Conservation (phyloP, 2,888 invertebrate species). For the Brachypterus glaber region DNA sequence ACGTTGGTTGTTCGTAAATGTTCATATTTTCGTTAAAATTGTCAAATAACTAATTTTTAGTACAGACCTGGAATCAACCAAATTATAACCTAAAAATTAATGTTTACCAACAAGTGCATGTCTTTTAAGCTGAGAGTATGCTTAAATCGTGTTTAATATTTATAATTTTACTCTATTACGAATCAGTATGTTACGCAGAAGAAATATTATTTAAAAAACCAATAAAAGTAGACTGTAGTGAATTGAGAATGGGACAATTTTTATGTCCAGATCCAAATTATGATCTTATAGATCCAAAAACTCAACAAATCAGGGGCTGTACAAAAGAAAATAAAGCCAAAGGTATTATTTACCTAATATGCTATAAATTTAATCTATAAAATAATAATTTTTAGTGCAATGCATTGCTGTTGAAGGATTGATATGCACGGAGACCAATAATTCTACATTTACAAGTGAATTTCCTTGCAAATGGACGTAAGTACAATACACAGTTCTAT, state of each 20-base stretch:
- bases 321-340: conserved; percentile 67
- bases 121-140: too few relatives aligned
- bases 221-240: conserved; percentile 67
- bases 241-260: conserved; percentile 67
- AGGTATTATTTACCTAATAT: conserved; percentile 45
- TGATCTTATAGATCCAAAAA: conserved; percentile 74
- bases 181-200: too few relatives aligned
- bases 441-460: conserved; percentile 69
- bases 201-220: too few relatives aligned
- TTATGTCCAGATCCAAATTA: conserved; percentile 70
- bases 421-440: conserved; percentile 69
- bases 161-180: too few relatives aligned
- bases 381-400: conserved; percentile 48
- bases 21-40: too few relatives aligned
- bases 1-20: too few relatives aligned
- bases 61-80: too few relatives aligned
- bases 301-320: conserved; percentile 81
- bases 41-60: too few relatives aligned
- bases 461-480: conserved; percentile 93
- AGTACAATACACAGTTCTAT: conserved; percentile 42
- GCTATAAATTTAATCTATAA: neutral
- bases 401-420: conserved; percentile 79
- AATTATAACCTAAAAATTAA: too few relatives aligned
- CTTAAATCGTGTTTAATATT: too few relatives aligned
- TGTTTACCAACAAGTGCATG: too few relatives aligned